phyloP scores from a whole-genome alignment of 1,140 invertebrate species.

The Drosophila bocqueti region DNA sequence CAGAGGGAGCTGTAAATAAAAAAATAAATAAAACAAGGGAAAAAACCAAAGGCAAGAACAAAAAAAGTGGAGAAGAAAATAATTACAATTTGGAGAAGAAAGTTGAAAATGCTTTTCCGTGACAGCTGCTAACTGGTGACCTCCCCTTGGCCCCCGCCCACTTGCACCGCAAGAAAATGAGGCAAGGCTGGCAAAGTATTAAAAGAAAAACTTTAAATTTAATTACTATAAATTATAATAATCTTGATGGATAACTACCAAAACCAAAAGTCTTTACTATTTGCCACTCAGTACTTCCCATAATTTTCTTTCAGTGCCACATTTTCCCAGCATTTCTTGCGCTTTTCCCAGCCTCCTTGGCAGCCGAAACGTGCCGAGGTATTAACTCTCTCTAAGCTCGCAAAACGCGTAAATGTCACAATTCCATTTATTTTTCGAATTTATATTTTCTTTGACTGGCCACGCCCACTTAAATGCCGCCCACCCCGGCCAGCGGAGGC shows the following conservation, averaged over 20 bases:
- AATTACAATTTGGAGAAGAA: slow-evolving; percentile 81
- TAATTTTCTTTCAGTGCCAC: not conserved
- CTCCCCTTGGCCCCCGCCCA: not conserved
- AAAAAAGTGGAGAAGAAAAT: slow-evolving; percentile 48
- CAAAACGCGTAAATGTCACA: slow-evolving; percentile 81
- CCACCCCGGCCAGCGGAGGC: not conserved
- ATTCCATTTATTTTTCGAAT: slow-evolving; percentile 81
- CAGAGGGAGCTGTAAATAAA: slow-evolving; percentile 11
- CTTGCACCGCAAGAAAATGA: not conserved
- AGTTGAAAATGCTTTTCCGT: slow-evolving; percentile 69
- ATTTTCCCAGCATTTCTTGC: slow-evolving; percentile 12
- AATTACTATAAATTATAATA: not conserved
- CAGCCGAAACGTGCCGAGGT: slow-evolving; percentile 69
- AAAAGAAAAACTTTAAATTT: accelerated
- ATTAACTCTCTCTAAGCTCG: slow-evolving; percentile 80
- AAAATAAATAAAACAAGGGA: slow-evolving; percentile 6
- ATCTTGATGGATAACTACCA: accelerated
- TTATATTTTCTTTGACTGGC: slow-evolving; percentile 74
- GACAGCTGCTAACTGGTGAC: slow-evolving; percentile 63
- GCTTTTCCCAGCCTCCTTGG: slow-evolving; percentile 7
- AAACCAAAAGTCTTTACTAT: not conserved
- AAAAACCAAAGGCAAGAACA: slow-evolving; percentile 3
- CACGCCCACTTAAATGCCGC: slow-evolving; percentile 40
- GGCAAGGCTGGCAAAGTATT: too few species aligned
- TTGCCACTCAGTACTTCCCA: accelerated